phyloP scores from a whole-genome alignment of 2,797 vertebrate genomes.

The Octomys mimax region DNA sequence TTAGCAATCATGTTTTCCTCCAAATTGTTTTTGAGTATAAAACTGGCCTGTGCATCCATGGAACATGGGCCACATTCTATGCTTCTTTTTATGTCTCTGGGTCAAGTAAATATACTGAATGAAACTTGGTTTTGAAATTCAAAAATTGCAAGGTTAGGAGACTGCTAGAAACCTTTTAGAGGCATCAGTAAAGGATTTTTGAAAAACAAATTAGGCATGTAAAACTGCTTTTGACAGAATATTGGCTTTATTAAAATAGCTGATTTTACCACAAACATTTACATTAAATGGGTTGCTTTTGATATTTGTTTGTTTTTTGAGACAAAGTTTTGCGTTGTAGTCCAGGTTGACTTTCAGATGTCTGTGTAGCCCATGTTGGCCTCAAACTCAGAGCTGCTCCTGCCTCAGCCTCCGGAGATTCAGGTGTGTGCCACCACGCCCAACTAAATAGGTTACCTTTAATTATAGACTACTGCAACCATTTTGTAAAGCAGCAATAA shows the following conservation, averaged over 20 bases:
- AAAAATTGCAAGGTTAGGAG: not conserved
- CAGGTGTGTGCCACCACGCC: not conserved
- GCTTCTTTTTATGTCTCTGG: not conserved
- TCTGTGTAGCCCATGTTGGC: too few relatives aligned
- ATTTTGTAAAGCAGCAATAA: slow-evolving; percentile 47
- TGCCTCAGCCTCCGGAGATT: too few relatives aligned
- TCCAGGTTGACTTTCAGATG: not conserved
- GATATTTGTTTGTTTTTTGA: not conserved
- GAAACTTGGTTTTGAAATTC: slow-evolving; percentile 29
- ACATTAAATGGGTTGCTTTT: not conserved
- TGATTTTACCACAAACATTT: slow-evolving; percentile 19
- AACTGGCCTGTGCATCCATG: not conserved
- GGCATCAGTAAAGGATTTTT: not conserved
- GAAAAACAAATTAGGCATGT: not conserved
- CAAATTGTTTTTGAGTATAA: not conserved
- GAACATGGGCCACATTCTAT: not conserved
- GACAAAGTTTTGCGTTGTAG: too few relatives aligned
- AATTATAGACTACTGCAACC: not conserved
- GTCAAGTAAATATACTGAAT: not conserved
- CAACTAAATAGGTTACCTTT: slow-evolving; percentile 10
- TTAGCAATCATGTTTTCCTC: not conserved
- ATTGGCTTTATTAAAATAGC: slow-evolving; percentile 12
- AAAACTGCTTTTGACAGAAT: slow-evolving; percentile 39
- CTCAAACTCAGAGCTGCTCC: too few relatives aligned
- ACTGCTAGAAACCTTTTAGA: slow-evolving; percentile 37